A percentile compares a stretch with the other conserved stretches of the same genome.
These are phyloP conservation scores for Cerceris rybyensis DNA, from an alignment of 2,888 invertebrate genomes.

Conservation along the genomic window DNA sequence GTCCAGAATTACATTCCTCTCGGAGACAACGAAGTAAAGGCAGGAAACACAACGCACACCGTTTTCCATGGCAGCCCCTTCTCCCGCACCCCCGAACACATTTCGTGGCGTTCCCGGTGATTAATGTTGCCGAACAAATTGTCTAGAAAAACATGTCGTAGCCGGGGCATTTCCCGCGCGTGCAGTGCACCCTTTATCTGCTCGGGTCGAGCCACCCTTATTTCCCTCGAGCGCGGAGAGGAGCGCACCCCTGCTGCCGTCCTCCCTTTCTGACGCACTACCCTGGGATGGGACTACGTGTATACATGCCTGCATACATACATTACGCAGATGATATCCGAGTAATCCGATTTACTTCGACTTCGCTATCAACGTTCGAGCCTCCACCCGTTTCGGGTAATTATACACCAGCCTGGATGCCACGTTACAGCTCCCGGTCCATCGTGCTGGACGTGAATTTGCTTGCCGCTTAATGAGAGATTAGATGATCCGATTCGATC, in stretches of 20 bases:
- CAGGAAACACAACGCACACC: constrained; percentile 50
- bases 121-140: constrained; percentile 83
- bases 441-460: constrained; percentile 38
- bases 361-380: constrained; percentile 80
- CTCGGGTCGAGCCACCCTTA: constrained; percentile 77
- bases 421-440: constrained; percentile 34
- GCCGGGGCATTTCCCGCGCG: constrained; percentile 74
- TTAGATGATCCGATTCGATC: constrained; percentile 52
- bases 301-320: constrained; percentile 72
- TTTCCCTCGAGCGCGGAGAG: constrained; percentile 71
- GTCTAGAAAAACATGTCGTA: constrained; percentile 83
- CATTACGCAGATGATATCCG: constrained; percentile 81
- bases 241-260: constrained; percentile 56
- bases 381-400: constrained; percentile 77
- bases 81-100: constrained; percentile 41
- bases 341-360: constrained; percentile 82
- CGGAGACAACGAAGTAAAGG: constrained; percentile 45
- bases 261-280: constrained; percentile 49
- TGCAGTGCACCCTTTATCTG: constrained; percentile 80
- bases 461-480: constrained; percentile 62
- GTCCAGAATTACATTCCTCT: constrained; percentile 22
- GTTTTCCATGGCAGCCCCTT: constrained; percentile 45
- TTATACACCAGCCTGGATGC: constrained; percentile 72
- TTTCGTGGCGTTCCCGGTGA: constrained; percentile 76
- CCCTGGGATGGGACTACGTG: constrained; percentile 52